Conservation (phyloP, 2,113 vertebrate genomes). For the Sarotherodon lohbergeri region DNA sequence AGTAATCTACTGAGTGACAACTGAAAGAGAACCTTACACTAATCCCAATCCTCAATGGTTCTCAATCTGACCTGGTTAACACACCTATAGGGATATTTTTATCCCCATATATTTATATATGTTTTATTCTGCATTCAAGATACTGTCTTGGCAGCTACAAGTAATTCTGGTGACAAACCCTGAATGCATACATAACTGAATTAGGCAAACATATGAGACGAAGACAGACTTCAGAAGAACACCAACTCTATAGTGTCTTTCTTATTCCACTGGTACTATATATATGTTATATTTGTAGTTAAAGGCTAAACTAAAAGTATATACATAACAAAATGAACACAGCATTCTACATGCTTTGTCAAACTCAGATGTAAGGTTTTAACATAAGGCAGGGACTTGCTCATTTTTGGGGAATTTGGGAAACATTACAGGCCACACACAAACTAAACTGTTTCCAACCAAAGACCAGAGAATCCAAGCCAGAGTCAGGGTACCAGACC, state of each 20-base stretch:
- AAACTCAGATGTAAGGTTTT: neutral
- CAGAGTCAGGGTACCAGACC: neutral
- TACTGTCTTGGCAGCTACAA: neutral
- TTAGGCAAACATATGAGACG: neutral
- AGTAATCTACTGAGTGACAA: neutral
- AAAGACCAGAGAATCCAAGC: slow-evolving; percentile 13
- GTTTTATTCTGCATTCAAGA: neutral
- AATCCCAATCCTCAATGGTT: neutral
- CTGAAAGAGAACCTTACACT: neutral
- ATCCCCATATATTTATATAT: neutral
- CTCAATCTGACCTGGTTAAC: neutral
- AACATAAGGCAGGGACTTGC: neutral
- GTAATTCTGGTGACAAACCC: neutral
- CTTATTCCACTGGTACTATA: neutral
- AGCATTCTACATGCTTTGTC: neutral
- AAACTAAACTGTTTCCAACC: slow-evolving; percentile 16
- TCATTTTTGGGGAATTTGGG: slow-evolving; percentile 18
- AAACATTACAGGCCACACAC: slow-evolving; percentile 41
- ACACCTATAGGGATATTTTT: neutral
- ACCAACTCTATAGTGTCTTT: neutral
- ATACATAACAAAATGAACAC: accelerated
- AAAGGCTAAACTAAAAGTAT: neutral
- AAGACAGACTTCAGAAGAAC: neutral
- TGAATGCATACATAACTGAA: neutral
- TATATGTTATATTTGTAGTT: neutral